A percentile compares a stretch with the other conserved stretches of the same genome.
Evolutionary conservation across 2,113 vertebrate genomes (phyloP).

Genomic region (Silurus asotus): DNA sequence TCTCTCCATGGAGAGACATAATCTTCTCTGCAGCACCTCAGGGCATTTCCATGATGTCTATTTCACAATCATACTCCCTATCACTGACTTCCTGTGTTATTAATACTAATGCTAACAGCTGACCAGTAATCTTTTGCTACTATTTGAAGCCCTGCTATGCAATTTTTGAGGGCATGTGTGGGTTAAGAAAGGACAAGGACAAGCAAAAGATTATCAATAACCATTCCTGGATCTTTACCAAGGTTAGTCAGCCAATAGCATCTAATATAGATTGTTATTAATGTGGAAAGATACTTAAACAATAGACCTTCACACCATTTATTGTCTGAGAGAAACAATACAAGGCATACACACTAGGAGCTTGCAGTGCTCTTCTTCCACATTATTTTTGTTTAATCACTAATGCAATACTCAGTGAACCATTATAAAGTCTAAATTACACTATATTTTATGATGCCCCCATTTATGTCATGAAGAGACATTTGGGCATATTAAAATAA

Average conservation of each 20-base stretch:
- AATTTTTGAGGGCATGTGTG: background rate
- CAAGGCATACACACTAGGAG: constrained; percentile 60
- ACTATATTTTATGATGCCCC: constrained; percentile 67
- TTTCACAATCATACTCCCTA: constrained; percentile 2
- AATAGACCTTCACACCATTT: background rate
- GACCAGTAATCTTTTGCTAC: background rate
- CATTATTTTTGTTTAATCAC: constrained; percentile 61
- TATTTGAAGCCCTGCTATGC: background rate
- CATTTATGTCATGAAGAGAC: constrained; percentile 74
- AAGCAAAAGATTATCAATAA: constrained; percentile 17
- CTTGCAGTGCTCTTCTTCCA: constrained; percentile 48
- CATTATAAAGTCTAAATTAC: constrained; percentile 69
- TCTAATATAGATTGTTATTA: constrained; percentile 38
- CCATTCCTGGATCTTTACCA: background rate
- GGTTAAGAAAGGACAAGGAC: background rate
- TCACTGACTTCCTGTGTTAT: background rate
- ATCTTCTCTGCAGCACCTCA: constrained; percentile 42
- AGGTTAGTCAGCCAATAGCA: background rate
- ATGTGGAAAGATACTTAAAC: background rate
- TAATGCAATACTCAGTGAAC: constrained; percentile 72
- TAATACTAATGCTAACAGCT: constrained; percentile 9
- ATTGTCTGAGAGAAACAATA: constrained; percentile 52
- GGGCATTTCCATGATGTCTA: constrained; percentile 25
- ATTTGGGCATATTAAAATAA: constrained; percentile 72
- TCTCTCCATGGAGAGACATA: constrained; percentile 36